Percentiles rank a stretch among this genome's conserved stretches.
These are phyloP conservation scores for Capreolus pygargus DNA, from an alignment of 2,113 vertebrate species.

Conservation along the genomic window DNA sequence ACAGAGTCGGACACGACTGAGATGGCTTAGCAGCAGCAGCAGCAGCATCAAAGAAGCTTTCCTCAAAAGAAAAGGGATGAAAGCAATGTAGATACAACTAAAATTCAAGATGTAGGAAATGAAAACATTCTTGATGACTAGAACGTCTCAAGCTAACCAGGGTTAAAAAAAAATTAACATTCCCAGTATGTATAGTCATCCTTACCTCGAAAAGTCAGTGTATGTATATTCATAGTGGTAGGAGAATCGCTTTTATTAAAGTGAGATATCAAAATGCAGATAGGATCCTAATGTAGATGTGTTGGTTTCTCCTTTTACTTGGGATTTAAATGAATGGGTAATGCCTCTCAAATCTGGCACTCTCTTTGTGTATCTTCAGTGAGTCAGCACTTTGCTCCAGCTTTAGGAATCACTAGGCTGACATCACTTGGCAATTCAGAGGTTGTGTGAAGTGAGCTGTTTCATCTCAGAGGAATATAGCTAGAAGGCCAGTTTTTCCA, in stretches of 20 bases:
- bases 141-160: neutral
- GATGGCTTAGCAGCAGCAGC: no score
- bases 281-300: neutral
- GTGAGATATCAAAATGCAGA: neutral
- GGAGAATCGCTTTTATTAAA: neutral
- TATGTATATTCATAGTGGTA: neutral
- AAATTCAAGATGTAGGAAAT: neutral
- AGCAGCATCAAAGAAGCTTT: neutral
- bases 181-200: neutral
- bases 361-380: neutral
- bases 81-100: neutral
- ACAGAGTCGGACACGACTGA: no score
- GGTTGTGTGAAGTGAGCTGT: neutral
- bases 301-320: neutral
- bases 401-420: neutral
- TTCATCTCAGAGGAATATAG: neutral
- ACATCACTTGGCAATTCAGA: neutral
- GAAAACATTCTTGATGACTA: neutral
- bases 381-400: slow-evolving; percentile 16
- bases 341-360: neutral
- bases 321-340: neutral
- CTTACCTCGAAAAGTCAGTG: neutral
- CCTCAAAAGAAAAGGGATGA: neutral
- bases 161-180: neutral
- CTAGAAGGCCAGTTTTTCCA: neutral